Percentiles rank a stretch among this genome's conserved stretches.
Conservation (phyloP, 1,140 invertebrate species). For the Drosophila rufa region DNA sequence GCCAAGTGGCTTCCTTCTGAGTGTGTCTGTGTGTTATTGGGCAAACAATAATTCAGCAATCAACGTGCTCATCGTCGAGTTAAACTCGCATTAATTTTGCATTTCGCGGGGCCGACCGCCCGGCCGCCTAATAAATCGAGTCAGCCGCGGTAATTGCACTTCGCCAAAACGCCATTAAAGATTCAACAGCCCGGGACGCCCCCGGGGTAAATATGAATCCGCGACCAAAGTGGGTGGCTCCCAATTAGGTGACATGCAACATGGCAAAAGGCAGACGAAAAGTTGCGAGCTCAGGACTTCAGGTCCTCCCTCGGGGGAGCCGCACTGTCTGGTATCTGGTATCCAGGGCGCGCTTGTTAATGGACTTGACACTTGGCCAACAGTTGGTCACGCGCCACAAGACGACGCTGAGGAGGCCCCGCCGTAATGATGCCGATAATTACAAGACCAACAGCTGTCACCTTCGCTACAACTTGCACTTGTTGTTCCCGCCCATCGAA, state of each 20-base stretch:
- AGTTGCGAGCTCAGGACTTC: slow-evolving; percentile 9
- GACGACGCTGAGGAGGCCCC: slow-evolving; percentile 14
- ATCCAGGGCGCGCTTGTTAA: slow-evolving; percentile 37
- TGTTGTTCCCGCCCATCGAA: slow-evolving; percentile 28
- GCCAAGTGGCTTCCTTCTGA: slow-evolving; percentile 1
- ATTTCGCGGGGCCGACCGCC: slow-evolving; percentile 42
- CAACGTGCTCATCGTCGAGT: slow-evolving; percentile 56
- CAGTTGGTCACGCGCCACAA: slow-evolving; percentile 47
- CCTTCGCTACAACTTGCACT: slow-evolving; percentile 39
- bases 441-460: slow-evolving; percentile 50
- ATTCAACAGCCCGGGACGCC: slow-evolving; percentile 54
- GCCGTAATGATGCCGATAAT: slow-evolving; percentile 34
- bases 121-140: slow-evolving; percentile 59
- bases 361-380: slow-evolving; percentile 60
- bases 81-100: slow-evolving; percentile 71
- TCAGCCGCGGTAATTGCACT: slow-evolving; percentile 49
- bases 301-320: slow-evolving; percentile 17
- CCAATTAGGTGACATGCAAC: slow-evolving; percentile 78
- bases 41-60: slow-evolving; percentile 64
- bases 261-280: slow-evolving; percentile 24
- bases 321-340: slow-evolving; percentile 10
- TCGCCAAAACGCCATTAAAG: slow-evolving; percentile 52
- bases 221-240: slow-evolving; percentile 14
- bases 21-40: slow-evolving; percentile 3
- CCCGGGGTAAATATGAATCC: slow-evolving; percentile 52